Evolutionary conservation across 2,888 invertebrate genomes (phyloP).

Genomic region (Temnothorax ravouxi): DNA sequence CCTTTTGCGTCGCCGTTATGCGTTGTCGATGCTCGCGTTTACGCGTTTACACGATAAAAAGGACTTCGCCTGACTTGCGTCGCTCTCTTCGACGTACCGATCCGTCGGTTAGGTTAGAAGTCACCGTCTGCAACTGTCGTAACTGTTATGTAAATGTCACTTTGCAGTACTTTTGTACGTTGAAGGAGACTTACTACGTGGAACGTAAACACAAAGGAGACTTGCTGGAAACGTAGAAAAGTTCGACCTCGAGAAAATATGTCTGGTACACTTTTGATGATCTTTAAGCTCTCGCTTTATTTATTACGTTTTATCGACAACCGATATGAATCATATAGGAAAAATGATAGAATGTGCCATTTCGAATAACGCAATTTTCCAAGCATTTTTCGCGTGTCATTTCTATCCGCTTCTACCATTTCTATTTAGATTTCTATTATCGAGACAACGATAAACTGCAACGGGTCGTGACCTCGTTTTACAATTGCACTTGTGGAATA

Average conservation of each 20-base stretch:
- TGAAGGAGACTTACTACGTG: not conserved
- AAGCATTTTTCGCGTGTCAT: not conserved
- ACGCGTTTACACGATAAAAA: conserved; percentile 14
- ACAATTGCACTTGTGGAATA: not conserved
- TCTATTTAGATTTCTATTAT: conserved; percentile 4
- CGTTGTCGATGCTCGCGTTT: conserved; percentile 24
- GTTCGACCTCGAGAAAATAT: not conserved
- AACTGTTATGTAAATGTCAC: conserved; percentile 23
- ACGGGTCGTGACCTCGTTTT: conserved; percentile 1
- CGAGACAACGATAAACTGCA: not conserved
- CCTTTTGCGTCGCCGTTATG: not conserved
- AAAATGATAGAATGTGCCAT: not conserved
- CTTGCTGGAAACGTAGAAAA: not conserved
- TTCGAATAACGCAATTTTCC: not conserved
- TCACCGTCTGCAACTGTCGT: not conserved
- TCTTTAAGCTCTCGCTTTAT: conserved; percentile 2
- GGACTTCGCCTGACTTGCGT: not conserved
- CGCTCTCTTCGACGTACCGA: not conserved
- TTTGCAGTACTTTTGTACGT: not conserved
- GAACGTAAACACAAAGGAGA: not conserved
- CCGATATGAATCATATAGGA: not conserved
- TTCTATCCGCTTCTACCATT: not conserved
- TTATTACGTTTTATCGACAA: not conserved
- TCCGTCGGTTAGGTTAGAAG: not conserved
- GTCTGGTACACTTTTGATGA: not conserved